These are phyloP conservation scores for Hipparchia semele DNA, from an alignment of 2,888 invertebrate genomes.

Conservation along the genomic window DNA sequence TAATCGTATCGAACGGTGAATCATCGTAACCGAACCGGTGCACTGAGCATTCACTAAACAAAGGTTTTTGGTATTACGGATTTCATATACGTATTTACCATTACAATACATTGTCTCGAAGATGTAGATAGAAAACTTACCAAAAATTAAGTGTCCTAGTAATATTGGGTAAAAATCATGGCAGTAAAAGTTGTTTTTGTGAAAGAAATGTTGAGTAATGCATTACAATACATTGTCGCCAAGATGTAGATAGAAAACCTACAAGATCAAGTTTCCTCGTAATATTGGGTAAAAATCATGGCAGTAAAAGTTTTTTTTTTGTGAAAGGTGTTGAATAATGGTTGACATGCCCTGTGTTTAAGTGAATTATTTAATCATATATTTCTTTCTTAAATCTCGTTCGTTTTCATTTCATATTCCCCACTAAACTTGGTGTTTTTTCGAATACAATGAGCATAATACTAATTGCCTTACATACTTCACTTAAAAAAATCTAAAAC, in stretches of 20 bases:
- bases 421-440: not conserved
- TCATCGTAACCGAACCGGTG: slow-evolving; percentile 72
- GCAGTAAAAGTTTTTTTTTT: not conserved
- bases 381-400: not conserved
- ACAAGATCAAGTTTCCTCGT: not conserved
- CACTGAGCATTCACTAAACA: slow-evolving; percentile 48
- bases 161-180: not conserved
- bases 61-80: slow-evolving; percentile 44
- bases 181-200: not conserved
- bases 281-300: not conserved
- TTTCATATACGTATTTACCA: not conserved
- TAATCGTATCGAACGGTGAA: slow-evolving; percentile 63
- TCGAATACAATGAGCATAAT: too few relatives aligned
- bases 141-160: not conserved
- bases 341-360: not conserved
- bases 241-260: too few relatives aligned
- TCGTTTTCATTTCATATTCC: not conserved
- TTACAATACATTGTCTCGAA: not conserved
- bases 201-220: not conserved
- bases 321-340: not conserved
- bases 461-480: too few relatives aligned
- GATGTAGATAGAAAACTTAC: not conserved
- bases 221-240: not conserved
- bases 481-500: too few relatives aligned
- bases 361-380: not conserved